phyloP scores from a whole-genome alignment of 2,888 invertebrate species.

The Bellardia pandia region DNA sequence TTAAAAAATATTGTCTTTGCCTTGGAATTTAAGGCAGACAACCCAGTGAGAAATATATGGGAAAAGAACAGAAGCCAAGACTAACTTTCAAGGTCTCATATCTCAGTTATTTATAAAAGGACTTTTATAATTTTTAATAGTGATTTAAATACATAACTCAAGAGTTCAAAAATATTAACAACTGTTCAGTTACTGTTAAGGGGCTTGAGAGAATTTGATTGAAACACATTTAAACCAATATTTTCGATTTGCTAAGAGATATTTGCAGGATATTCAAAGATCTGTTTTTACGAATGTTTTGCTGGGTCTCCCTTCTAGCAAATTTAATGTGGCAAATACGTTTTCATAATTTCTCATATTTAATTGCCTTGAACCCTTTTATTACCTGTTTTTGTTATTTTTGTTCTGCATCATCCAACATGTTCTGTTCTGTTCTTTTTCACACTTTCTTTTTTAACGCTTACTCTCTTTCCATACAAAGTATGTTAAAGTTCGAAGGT shows the following conservation, averaged over 20 bases:
- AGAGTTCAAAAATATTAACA: no score
- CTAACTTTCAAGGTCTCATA: no score
- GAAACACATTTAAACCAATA: no score
- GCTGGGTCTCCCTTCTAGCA: neutral
- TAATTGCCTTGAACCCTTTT: constrained; percentile 69
- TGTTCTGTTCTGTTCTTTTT: constrained; percentile 10
- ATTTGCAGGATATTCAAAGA: no score
- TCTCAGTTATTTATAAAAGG: no score
- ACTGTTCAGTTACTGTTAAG: no score
- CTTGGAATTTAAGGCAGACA: neutral
- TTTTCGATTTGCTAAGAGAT: no score
- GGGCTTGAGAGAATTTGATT: no score
- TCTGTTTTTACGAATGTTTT: neutral
- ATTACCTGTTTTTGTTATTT: constrained; percentile 24
- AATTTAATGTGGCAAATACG: constrained; percentile 1
- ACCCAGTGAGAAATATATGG: neutral
- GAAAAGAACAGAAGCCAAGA: no score
- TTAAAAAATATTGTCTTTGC: neutral
- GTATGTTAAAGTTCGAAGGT: constrained; percentile 3
- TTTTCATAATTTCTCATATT: constrained; percentile 61
- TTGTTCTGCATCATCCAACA: neutral
- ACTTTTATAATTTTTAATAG: no score
- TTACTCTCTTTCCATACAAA: neutral
- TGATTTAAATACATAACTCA: no score
- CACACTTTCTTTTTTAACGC: neutral